A percentile compares a stretch with the other conserved stretches of the same genome.
These are phyloP conservation scores for Diuraphis noxia DNA, from an alignment of 1,140 invertebrate species.

Conservation along the genomic window DNA sequence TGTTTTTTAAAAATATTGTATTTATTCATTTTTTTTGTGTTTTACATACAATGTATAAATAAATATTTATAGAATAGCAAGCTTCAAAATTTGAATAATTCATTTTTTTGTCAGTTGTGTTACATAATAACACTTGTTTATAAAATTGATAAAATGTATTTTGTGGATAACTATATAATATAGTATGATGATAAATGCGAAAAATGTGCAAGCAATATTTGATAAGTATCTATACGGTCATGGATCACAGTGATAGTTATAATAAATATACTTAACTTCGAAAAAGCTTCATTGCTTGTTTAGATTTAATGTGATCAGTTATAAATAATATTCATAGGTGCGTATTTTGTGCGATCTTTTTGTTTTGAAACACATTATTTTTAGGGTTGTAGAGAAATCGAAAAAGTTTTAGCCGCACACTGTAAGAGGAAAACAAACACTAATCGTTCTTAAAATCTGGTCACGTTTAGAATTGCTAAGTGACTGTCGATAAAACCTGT, in stretches of 20 bases:
- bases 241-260: too few relatives aligned
- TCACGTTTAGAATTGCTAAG: too few relatives aligned
- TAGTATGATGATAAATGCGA: too few relatives aligned
- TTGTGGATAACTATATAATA: not conserved
- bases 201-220: too few relatives aligned
- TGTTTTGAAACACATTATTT: not conserved
- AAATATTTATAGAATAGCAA: not conserved
- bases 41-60: not conserved
- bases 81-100: not conserved
- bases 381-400: not conserved
- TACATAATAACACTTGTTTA: not conserved
- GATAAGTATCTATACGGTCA: too few relatives aligned
- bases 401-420: not conserved
- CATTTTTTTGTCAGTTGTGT: not conserved
- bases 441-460: too few relatives aligned
- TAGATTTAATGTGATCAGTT: not conserved
- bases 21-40: not conserved
- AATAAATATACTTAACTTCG: too few relatives aligned
- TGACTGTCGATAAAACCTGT: too few relatives aligned
- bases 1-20: not conserved
- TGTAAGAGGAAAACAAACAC: too few relatives aligned
- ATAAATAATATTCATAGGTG: too few relatives aligned
- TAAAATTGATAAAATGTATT: not conserved
- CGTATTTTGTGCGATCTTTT: too few relatives aligned
- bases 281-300: not conserved